phyloP scores from a whole-genome alignment of 2,113 vertebrate species.

The Chlamydotis undulata region DNA sequence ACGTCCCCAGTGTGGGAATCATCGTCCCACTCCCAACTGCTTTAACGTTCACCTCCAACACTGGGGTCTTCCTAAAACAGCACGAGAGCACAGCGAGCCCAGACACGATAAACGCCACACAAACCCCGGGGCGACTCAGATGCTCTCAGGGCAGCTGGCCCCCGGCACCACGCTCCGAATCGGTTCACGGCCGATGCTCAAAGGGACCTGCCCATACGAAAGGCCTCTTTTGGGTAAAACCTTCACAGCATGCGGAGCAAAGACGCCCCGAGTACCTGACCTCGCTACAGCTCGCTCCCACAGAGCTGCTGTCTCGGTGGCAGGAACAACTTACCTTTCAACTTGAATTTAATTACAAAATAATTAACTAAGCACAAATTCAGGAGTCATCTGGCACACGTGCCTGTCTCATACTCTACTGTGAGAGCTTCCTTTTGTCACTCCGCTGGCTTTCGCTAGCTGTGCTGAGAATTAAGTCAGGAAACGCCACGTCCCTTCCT shows the following conservation, averaged over 20 bases:
- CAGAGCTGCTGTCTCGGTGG: background rate
- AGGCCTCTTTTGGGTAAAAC: background rate
- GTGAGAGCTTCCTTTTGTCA: background rate
- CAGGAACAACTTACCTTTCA: background rate
- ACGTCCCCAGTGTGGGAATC: rapidly evolving
- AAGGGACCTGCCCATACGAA: rapidly evolving
- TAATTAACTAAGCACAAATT: background rate
- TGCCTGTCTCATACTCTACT: background rate
- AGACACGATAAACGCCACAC: background rate
- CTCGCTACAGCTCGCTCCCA: background rate
- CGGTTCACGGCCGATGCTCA: background rate
- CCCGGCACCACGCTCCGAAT: rapidly evolving
- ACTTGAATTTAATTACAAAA: background rate
- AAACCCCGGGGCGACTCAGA: background rate
- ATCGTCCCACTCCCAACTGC: background rate
- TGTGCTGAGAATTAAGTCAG: background rate
- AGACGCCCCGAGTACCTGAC: rapidly evolving
- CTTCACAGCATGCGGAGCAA: background rate
- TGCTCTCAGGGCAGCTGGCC: background rate
- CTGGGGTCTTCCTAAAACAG: background rate
- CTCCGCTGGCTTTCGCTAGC: background rate
- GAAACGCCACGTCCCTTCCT: background rate
- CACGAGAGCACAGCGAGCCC: background rate
- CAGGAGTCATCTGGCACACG: background rate
- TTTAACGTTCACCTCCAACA: background rate